A percentile compares a stretch with the other conserved stretches of the same genome.
phyloP scores from a whole-genome alignment of 2,888 invertebrate genomes.

The Orchestes rusci region DNA sequence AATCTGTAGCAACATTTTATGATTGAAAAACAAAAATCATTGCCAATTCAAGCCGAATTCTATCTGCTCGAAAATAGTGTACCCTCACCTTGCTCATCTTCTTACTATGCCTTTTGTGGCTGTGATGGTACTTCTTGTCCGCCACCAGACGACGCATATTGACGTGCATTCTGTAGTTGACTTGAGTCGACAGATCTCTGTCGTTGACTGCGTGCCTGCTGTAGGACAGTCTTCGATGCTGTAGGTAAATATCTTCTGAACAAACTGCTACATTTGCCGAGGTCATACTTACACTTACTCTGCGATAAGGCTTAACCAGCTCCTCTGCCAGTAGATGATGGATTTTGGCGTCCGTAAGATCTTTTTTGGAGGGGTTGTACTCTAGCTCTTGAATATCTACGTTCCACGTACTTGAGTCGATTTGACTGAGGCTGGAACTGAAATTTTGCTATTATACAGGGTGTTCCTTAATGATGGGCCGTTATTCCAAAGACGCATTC shows the following conservation, averaged over 20 bases:
- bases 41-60: background rate
- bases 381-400: constrained; percentile 91
- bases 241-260: no score
- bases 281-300: constrained; percentile 57
- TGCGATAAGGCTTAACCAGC: constrained; percentile 77
- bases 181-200: constrained; percentile 76
- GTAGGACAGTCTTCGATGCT: constrained; percentile 87
- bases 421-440: constrained; percentile 77
- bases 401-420: constrained; percentile 81
- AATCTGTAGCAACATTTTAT: constrained; percentile 11
- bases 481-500: no score
- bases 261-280: no score
- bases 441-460: no score
- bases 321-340: constrained; percentile 89
- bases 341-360: constrained; percentile 87
- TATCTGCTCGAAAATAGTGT: background rate
- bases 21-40: constrained; percentile 4
- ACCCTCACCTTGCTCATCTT: constrained; percentile 64
- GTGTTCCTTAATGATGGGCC: no score
- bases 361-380: constrained; percentile 87
- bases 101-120: constrained; percentile 66
- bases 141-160: constrained; percentile 82
- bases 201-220: constrained; percentile 88
- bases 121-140: constrained; percentile 73
- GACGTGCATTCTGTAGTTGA: constrained; percentile 85